Evolutionary conservation across 2,797 vertebrate species (phyloP), one percentile per base, ranked within the genome.

Genomic region (Delichon dasypus): DNA sequence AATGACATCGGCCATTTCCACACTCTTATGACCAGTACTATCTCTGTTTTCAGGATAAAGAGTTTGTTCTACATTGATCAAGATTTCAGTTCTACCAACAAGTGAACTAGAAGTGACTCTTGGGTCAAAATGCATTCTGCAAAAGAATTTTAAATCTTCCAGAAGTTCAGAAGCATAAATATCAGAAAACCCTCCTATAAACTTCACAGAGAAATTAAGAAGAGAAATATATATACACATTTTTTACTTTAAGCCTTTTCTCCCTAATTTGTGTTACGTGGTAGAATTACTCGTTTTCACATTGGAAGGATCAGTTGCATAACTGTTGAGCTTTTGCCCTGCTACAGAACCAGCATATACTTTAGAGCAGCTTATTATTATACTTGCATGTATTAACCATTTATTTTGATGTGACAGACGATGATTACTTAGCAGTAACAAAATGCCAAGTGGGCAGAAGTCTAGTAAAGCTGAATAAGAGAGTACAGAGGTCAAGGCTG

Each of bases 341-440:
- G 5, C 61, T 53, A 67, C 15, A 57, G 32, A 54, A 60, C 7
- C 23, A 72, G 44, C 22, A 57, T 5, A 36, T n/a, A 68, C n/a
- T 73, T 92, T 34, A 73, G 26, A 57, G 27, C 29, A 85, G 36
- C 38, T 89, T 88, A 72, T 84, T 71, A 89, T 70, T 68, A 77
- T 42, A 86, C 58, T 44, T 42, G 18, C 36, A 81, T 72, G 61
- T 84, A 84, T 91, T 89, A 84, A 80, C 36, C 50, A 91, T 75
- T 83, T 77, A 75, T 61, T 95, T 93, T 88, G 82, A 83, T 60
- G 78, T 55, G 85, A 85, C 45, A 93, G 57, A n/a, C n/a, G n/a
- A 62, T 67, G 36, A 83, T 88, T 93, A 88, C 21, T 70, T 76
- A 75, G 85, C 54, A 94, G 45, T 58, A 75, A 72, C 50, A 89